Evolutionary conservation across 2,113 vertebrate genomes (phyloP), one percentile per base, ranked within the genome.

Genomic region (Platichthys flesus): DNA sequence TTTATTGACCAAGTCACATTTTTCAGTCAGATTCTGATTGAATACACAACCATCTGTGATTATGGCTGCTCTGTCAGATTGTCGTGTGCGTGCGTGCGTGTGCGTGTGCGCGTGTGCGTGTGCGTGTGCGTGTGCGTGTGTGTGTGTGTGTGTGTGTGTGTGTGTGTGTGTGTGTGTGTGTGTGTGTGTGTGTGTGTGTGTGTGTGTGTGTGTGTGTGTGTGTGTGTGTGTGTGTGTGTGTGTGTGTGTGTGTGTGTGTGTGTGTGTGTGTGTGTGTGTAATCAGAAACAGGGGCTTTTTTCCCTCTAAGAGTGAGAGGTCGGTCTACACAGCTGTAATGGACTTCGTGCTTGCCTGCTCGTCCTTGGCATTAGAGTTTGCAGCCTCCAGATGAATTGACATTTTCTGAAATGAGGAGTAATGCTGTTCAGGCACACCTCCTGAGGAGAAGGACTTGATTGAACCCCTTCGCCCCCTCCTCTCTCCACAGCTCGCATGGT

Each of bases 341-440:
- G 84, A 71, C 76, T 91, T 40, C 83, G 88, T 93, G 90, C 84
- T 71, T 9, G 16, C 79, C 67, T 65, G 79, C 24, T 81, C 81
- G 82, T 90, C 78, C 71, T 64, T 72, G 81, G 80, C 79, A 86
- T 93, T 91, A 93, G 72, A 72, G 82, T 55, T 42, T 71, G 47
- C 58, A 40, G 71, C 80, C 70, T 83, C 75, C 65, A 81, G 84
- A 90, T 89, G 75, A 86, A 84, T 78, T 84, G 85, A 86, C 84
- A 81, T 88, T 91, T 89, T 87, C 67, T 76, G 67, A 86, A 90
- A 92, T 88, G 64, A 89, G 89, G 62, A 87, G 83, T 74, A 90
- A 87, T 83, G 69, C 35, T 88, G 74, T 66, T 80, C 74, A 86
- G 88, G 40, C 88, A 82, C 84, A 88, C 45, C 79, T 80, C 76